Conservation (phyloP, 2,113 vertebrate genomes). For the Eonycteris spelaea region DNA sequence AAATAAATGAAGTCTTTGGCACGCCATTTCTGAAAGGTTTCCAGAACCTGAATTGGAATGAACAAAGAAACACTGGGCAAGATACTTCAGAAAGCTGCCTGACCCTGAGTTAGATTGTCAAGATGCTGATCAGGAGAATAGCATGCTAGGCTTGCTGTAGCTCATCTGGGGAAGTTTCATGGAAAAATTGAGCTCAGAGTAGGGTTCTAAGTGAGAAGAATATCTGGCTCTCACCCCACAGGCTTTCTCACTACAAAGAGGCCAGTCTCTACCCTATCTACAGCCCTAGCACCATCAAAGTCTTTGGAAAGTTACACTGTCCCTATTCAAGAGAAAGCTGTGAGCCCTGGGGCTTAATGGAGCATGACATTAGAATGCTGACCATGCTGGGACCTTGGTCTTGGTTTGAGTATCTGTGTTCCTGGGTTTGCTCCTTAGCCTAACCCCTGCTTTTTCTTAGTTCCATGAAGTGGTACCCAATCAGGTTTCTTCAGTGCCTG, state of each 20-base stretch:
- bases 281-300: background rate
- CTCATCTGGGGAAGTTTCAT: background rate
- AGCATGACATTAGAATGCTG: background rate
- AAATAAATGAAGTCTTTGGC: background rate
- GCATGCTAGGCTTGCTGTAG: background rate
- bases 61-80: slow-evolving; percentile 12
- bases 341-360: background rate
- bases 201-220: background rate
- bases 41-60: background rate
- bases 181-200: background rate
- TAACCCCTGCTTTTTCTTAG: background rate
- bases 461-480: background rate
- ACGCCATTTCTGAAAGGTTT: background rate
- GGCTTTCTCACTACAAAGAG: background rate
- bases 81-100: background rate
- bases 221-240: background rate
- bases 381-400: background rate
- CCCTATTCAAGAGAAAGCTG: background rate
- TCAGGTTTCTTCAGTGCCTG: background rate
- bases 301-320: background rate
- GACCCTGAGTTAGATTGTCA: background rate
- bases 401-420: background rate
- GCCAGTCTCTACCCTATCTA: background rate
- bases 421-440: background rate
- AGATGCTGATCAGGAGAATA: background rate